A percentile compares a stretch with the other conserved stretches of the same genome.
Conservation (phyloP, 2,888 invertebrate genomes). For the Athetis lepigone region DNA sequence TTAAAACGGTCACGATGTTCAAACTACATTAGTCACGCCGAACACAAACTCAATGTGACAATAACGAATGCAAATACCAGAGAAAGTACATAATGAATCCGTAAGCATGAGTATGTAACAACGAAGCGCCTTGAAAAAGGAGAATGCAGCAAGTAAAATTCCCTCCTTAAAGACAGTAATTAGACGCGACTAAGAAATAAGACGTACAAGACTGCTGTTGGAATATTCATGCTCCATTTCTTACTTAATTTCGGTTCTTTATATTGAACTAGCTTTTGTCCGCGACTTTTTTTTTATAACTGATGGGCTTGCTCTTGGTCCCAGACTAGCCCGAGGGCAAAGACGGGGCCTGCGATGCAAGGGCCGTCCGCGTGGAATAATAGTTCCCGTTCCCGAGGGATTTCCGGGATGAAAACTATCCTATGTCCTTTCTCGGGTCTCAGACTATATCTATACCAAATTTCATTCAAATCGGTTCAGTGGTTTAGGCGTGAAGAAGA, state of each 20-base stretch:
- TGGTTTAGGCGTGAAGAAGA: too few relatives aligned
- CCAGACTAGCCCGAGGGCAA: too few relatives aligned
- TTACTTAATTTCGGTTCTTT: neutral
- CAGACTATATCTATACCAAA: too few relatives aligned
- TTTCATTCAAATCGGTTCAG: too few relatives aligned
- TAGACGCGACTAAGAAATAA: conserved; percentile 46
- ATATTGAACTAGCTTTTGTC: too few relatives aligned
- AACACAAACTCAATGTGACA: conserved; percentile 32
- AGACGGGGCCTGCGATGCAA: too few relatives aligned
- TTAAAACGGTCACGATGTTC: neutral
- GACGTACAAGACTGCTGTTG: conserved; percentile 10
- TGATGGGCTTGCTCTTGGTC: too few relatives aligned
- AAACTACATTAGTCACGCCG: neutral
- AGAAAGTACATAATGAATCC: conserved; percentile 40
- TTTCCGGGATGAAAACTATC: too few relatives aligned
- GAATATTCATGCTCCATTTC: neutral
- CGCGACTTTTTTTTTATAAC: too few relatives aligned
- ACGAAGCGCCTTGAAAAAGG: conserved; percentile 28
- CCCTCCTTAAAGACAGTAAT: conserved; percentile 47
- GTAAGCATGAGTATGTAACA: conserved; percentile 14
- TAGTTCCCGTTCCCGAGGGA: too few relatives aligned
- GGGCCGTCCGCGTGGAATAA: too few relatives aligned
- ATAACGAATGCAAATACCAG: conserved; percentile 14
- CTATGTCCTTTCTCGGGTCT: too few relatives aligned
- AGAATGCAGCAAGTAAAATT: conserved; percentile 25